phyloP scores from a whole-genome alignment of 2,888 invertebrate species.

The Eupithecia vulgata region DNA sequence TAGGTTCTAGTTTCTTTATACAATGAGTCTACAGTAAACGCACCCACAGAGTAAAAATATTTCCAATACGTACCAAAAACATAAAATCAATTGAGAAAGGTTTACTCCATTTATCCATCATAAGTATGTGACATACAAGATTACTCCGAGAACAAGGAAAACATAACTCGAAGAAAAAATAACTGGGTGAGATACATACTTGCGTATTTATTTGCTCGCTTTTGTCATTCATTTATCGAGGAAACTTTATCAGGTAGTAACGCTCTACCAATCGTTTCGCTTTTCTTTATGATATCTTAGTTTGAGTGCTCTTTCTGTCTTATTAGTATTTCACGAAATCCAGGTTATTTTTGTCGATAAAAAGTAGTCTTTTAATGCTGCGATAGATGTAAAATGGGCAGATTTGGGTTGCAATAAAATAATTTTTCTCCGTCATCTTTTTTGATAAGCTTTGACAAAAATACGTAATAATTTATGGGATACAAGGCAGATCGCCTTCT shows the following conservation, averaged over 20 bases:
- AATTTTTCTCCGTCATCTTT: too few relatives aligned
- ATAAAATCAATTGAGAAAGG: slow-evolving; percentile 38
- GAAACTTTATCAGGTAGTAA: slow-evolving; percentile 47
- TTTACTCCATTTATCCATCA: not conserved
- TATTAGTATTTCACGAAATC: not conserved
- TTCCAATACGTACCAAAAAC: not conserved
- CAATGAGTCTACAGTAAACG: too few relatives aligned
- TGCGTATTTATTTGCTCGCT: slow-evolving; percentile 51
- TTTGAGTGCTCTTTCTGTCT: not conserved
- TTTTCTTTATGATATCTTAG: slow-evolving; percentile 21
- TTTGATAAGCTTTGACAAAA: too few relatives aligned
- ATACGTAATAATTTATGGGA: too few relatives aligned
- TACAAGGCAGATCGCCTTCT: too few relatives aligned
- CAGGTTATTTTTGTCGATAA: not conserved
- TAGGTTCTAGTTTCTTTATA: too few relatives aligned
- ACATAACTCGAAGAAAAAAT: slow-evolving; percentile 36
- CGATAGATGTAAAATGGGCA: too few relatives aligned
- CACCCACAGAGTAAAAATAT: not conserved
- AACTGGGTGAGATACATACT: slow-evolving; percentile 43
- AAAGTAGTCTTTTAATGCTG: too few relatives aligned
- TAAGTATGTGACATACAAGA: slow-evolving; percentile 6
- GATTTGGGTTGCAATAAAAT: too few relatives aligned
- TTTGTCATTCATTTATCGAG: slow-evolving; percentile 54
- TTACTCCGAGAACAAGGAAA: slow-evolving; percentile 20
- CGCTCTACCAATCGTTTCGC: slow-evolving; percentile 30